A percentile compares a stretch with the other conserved stretches of the same genome.
Evolutionary conservation across 2,888 invertebrate species (phyloP).

Genomic region (Hemaris fuciformis): DNA sequence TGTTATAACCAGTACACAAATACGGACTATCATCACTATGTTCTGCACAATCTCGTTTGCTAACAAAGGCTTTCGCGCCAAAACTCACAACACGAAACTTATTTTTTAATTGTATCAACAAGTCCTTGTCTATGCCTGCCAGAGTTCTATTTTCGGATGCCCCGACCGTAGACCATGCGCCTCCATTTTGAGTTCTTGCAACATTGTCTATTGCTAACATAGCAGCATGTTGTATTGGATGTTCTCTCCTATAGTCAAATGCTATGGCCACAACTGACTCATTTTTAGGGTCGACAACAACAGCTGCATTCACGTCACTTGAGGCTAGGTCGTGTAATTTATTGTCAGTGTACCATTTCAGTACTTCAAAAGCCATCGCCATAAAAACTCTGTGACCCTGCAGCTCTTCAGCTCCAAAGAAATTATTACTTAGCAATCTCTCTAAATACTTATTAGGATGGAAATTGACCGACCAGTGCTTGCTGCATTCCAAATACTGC

Average conservation of each 20-base stretch:
- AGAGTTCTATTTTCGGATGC: conserved; percentile 20
- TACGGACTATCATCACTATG: conserved; percentile 82
- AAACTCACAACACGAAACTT: conserved; percentile 60
- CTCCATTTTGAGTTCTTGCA: conserved; percentile 90
- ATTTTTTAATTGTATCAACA: conserved; percentile 54
- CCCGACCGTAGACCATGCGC: conserved; percentile 79
- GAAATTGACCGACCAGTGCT: conserved; percentile 91
- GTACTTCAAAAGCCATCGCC: conserved; percentile 79
- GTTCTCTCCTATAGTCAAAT: conserved; percentile 78
- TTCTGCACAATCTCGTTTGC: conserved; percentile 44
- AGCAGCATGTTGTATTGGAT: conserved; percentile 90
- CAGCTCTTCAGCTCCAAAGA: conserved; percentile 81
- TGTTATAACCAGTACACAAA: conserved; percentile 92
- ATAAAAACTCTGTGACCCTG: conserved; percentile 81
- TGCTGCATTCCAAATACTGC: conserved; percentile 83
- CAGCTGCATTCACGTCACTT: conserved; percentile 49
- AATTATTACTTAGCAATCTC: conserved; percentile 80
- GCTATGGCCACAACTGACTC: conserved; percentile 85
- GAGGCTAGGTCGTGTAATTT: conserved; percentile 26
- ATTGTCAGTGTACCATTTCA: conserved; percentile 47
- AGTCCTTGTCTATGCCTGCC: conserved; percentile 64
- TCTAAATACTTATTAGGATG: conserved; percentile 90
- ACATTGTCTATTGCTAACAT: conserved; percentile 94
- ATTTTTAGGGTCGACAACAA: conserved; percentile 88
- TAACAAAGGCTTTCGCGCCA: conserved; percentile 68